These are phyloP conservation scores for Lumbricus terrestris DNA, from an alignment of 2,888 invertebrate species.

Conservation along the genomic window DNA sequence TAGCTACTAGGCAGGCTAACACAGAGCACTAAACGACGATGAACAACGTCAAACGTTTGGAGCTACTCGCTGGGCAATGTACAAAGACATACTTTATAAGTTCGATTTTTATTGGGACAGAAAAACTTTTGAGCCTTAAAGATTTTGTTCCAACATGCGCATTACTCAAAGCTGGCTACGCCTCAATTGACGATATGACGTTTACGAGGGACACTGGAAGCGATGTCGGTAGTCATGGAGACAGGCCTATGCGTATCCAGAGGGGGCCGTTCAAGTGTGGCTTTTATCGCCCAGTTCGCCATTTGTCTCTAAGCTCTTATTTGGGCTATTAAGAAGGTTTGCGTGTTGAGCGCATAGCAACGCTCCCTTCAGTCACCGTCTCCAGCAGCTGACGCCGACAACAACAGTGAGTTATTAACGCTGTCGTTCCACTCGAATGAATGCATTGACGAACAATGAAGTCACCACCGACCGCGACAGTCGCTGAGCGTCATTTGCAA, in stretches of 20 bases:
- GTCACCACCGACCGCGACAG: neutral
- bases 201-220: neutral
- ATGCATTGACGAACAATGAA: neutral
- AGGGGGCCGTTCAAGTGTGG: neutral
- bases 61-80: no score
- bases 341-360: neutral
- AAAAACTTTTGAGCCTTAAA: no score
- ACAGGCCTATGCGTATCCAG: neutral
- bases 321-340: neutral
- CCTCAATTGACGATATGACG: neutral
- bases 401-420: neutral
- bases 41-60: no score
- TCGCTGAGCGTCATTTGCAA: neutral
- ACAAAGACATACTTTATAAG: no score
- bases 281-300: neutral
- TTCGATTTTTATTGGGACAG: no score
- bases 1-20: no score
- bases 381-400: neutral
- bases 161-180: neutral
- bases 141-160: neutral
- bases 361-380: neutral
- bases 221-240: neutral
- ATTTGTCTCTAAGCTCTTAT: neutral
- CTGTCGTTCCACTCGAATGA: neutral
- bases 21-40: no score